Evolutionary conservation across 2,113 vertebrate species (phyloP), one percentile per base, ranked within the genome.

Genomic region (Otolemur garnettii): DNA sequence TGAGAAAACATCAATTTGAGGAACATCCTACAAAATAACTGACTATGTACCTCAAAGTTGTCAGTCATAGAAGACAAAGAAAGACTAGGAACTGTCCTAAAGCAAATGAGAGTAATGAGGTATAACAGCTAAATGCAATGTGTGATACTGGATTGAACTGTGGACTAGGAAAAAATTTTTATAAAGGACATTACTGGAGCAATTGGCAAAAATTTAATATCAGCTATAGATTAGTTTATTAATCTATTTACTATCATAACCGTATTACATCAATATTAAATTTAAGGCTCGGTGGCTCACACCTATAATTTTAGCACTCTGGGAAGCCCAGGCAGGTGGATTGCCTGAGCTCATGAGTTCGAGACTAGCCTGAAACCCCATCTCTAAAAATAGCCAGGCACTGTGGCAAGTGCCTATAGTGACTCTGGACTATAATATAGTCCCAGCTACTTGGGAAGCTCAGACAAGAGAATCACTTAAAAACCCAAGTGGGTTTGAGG

Each of bases 11-110:
- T 21, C 30, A 77, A 33, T 74, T 12, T 89, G 57, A 96, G 17
- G n/a, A 93, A 87, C 2, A 90, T 69, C 84, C 85, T 69, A 38
- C 33, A 91, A 71, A 93, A 88, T 87, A 60, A 94, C 30, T 57
- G 30, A 38, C 28, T 59, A 6, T 81, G 30, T 24, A 83, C 14
- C 22, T 88, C 64, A 93, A 94, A 91, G 66, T 21, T 79, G 35
- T 42, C 45, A 93, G 5, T 78, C 50, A 66, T n/a, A 55, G 80
- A 87, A 93, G 26, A 77, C n/a, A 83, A 92, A 77, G 55, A 57
- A 22, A 88, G 35, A 62, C 10, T n/a, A 80, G 13, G 21, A 85
- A 85, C 28, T 33, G 14, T 68, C 89, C 30, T 42, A 85, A 53
- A 74, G 55, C 55, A 80, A 66, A 94, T 10, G 64, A 85, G 4